Evolutionary conservation across 2,797 vertebrate species (phyloP), one percentile per base, ranked within the genome.

Genomic region (Vespertilio murinus): DNA sequence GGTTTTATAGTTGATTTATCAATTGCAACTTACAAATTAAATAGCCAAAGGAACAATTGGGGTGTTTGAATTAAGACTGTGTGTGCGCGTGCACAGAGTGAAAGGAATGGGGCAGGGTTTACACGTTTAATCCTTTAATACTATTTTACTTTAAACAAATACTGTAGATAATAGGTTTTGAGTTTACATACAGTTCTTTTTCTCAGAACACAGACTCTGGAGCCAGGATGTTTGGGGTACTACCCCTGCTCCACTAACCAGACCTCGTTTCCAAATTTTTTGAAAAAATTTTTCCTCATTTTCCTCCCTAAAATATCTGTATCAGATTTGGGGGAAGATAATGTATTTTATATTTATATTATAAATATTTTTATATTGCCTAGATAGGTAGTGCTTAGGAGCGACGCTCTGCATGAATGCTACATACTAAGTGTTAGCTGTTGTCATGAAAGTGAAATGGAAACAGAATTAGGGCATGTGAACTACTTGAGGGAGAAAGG

Each of bases 1-100:
- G 22, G 45, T 5, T 83, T 74, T 86, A 49, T 67, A 75, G 35
- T 70, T 59, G 49, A 73, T 65, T 28, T 71, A 30, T 77, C 16
- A 20, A 14, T 79, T 93, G 91, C 16, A 22, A 95, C 88, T 81
- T 56, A 47, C 13, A 23, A 77, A 49, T 61, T 81, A 40, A 93
- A 75, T 52, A 14, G 52, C 35, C 47, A 52, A 64, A 59, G 83
- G 49, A 89, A 47, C 35, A 40, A n/a, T 78, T 73, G 84, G 3
- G 11, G 25, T 74, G 13, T 69, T 65, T 88, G 18, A 70, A 56
- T 69, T 93, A 59, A n/a, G 47, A n/a, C n/a, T 77, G 16, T 59
- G 17, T 81, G 23, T 7, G 14, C 77, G 13, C 52, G 18, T 81
- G 25, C 52, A 25, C 61, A 61, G 17, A 59, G 17, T 81, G 33